Conservation (phyloP, 2,888 invertebrate genomes). For the Tetragonula carbonaria region DNA sequence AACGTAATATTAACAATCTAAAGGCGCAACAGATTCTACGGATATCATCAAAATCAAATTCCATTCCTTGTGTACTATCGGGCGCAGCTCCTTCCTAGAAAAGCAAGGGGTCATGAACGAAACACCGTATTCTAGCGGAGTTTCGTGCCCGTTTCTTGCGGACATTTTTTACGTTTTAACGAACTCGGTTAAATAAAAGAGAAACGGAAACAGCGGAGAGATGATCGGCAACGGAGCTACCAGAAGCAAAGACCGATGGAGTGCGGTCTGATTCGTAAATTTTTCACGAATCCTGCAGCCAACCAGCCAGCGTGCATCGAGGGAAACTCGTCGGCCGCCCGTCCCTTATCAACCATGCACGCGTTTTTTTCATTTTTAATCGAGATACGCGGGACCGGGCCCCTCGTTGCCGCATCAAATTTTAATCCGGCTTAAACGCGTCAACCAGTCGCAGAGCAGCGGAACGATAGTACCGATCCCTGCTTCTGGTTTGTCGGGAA, state of each 20-base stretch:
- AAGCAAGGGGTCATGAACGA: no score
- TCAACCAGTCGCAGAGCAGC: slow-evolving; percentile 35
- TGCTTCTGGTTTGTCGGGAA: background rate
- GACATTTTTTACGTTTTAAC: background rate
- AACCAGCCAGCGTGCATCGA: background rate
- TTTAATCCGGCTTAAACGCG: slow-evolving; percentile 43
- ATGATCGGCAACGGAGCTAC: slow-evolving; percentile 8
- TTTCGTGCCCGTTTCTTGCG: background rate
- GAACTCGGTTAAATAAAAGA: background rate
- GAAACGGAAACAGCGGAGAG: background rate
- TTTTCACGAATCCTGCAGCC: slow-evolving; percentile 6
- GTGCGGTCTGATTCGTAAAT: slow-evolving; percentile 13
- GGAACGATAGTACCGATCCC: slow-evolving; percentile 10
- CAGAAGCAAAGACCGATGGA: slow-evolving; percentile 16
- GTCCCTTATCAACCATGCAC: slow-evolving; percentile 13
- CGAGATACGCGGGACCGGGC: no score
- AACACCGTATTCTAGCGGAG: no score
- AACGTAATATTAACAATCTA: no score
- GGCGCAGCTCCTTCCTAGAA: no score
- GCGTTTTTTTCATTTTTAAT: slow-evolving; percentile 31
- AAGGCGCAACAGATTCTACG: no score
- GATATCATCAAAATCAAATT: no score
- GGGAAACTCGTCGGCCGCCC: no score
- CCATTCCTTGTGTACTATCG: no score
- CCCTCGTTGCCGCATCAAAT: background rate